Percentiles rank a stretch among this genome's conserved stretches.
Evolutionary conservation across 2,113 vertebrate genomes (phyloP).

Genomic region (Scomber japonicus): DNA sequence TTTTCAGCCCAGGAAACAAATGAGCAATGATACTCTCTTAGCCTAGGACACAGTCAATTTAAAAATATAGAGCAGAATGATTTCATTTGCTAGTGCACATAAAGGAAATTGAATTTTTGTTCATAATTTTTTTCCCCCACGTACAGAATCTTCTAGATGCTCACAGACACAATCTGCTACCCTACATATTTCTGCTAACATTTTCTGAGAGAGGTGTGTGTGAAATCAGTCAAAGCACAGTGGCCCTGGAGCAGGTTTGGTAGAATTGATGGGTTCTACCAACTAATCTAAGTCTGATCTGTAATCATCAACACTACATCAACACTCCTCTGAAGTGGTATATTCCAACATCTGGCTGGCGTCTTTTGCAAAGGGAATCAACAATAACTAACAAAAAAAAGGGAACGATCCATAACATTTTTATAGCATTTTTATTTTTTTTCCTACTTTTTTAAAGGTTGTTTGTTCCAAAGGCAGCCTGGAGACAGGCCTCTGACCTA

Average conservation of each 20-base stretch:
- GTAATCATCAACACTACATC: conserved; percentile 16
- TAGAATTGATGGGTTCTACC: conserved; percentile 18
- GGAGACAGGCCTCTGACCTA: too few relatives aligned
- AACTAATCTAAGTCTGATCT: conserved; percentile 12
- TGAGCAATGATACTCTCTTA: conserved; percentile 67
- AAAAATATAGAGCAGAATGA: conserved; percentile 68
- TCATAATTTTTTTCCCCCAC: conserved; percentile 55
- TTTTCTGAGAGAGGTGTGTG: conserved; percentile 31
- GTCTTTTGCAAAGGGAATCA: neutral
- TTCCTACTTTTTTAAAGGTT: too few relatives aligned
- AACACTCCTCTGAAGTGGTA: neutral
- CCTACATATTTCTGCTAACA: conserved; percentile 29
- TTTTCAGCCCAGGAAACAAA: conserved; percentile 60
- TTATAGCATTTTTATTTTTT: neutral
- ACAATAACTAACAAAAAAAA: neutral
- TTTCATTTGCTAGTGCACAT: conserved; percentile 74
- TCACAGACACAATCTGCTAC: conserved; percentile 54
- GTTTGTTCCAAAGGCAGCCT: too few relatives aligned
- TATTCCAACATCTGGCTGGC: conserved; percentile 13
- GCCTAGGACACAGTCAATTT: conserved; percentile 65
- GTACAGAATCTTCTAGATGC: conserved; percentile 47
- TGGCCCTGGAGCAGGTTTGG: conserved; percentile 1
- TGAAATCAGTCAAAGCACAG: conserved; percentile 37
- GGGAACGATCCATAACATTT: neutral
- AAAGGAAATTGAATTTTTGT: conserved; percentile 75